Percentiles rank a stretch among this genome's conserved stretches.
These are phyloP conservation scores for Torymus texanus DNA, from an alignment of 2,888 invertebrate species.

Conservation along the genomic window DNA sequence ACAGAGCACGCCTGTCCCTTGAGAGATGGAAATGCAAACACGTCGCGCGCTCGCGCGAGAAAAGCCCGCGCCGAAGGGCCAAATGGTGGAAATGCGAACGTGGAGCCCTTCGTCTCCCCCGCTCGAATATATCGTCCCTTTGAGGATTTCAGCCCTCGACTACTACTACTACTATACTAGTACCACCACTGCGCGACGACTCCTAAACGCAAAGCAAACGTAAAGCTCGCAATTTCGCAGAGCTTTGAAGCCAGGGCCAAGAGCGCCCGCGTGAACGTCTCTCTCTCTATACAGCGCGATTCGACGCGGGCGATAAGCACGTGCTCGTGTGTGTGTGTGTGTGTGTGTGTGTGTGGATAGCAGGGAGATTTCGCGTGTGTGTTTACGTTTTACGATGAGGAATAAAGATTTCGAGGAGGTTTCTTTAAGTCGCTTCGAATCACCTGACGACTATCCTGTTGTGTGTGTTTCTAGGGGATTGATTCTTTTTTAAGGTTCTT, in stretches of 20 bases:
- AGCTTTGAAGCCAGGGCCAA: constrained; percentile 61
- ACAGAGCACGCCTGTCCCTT: constrained; percentile 53
- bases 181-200: neutral
- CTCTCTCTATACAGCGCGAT: too few species aligned
- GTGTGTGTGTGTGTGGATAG: neutral
- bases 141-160: constrained; percentile 66
- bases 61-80: constrained; percentile 32
- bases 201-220: constrained; percentile 64
- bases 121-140: constrained; percentile 63
- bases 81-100: constrained; percentile 45
- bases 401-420: too few species aligned
- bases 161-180: neutral
- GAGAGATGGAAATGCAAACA: constrained; percentile 72
- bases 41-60: constrained; percentile 63
- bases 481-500: too few species aligned
- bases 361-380: neutral
- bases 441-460: too few species aligned
- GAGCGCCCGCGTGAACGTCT: neutral
- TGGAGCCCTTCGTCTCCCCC: neutral
- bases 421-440: too few species aligned
- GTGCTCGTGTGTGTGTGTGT: too few species aligned
- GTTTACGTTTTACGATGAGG: neutral
- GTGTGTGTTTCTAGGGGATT: too few species aligned
- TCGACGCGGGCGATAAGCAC: too few species aligned
- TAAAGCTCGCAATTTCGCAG: constrained; percentile 62